Percentiles rank a stretch among this genome's conserved stretches.
phyloP scores from a whole-genome alignment of 2,888 invertebrate genomes.

The Eilema griseolum region DNA sequence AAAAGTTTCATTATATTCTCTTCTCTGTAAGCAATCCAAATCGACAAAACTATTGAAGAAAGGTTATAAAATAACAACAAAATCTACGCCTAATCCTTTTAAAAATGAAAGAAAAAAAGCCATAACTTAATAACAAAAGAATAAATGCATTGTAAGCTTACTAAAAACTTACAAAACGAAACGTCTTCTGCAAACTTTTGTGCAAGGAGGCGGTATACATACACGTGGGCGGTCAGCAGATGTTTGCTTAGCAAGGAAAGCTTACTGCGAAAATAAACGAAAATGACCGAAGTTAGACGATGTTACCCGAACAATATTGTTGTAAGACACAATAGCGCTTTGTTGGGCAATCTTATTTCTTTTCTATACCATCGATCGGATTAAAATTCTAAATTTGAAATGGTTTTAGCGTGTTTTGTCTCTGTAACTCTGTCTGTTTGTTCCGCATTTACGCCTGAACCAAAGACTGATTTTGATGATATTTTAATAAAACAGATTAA shows the following conservation, averaged over 20 bases:
- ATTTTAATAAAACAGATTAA: not conserved
- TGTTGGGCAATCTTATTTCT: constrained; percentile 71
- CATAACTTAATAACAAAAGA: constrained; percentile 17
- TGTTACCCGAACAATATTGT: constrained; percentile 36
- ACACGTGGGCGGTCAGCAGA: constrained; percentile 63
- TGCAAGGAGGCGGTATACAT: constrained; percentile 55
- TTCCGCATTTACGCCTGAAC: too few species aligned
- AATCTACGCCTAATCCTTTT: not conserved
- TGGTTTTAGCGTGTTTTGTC: not conserved
- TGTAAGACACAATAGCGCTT: constrained; percentile 68
- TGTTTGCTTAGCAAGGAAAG: constrained; percentile 69
- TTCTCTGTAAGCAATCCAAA: too few species aligned
- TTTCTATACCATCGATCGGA: constrained; percentile 31
- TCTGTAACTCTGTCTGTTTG: too few species aligned
- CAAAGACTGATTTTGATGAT: too few species aligned
- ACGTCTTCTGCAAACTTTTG: constrained; percentile 42
- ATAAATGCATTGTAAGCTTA: constrained; percentile 26
- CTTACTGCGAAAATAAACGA: constrained; percentile 63
- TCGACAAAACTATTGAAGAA: too few species aligned
- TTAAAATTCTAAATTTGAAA: constrained; percentile 10
- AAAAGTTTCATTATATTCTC: too few species aligned
- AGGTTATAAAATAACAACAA: too few species aligned
- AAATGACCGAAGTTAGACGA: constrained; percentile 64
- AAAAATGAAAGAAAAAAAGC: not conserved
- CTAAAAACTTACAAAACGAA: constrained; percentile 35